A percentile compares a stretch with the other conserved stretches of the same genome.
Evolutionary conservation across 2,888 invertebrate genomes (phyloP).

Genomic region (Polymixis lichenea): DNA sequence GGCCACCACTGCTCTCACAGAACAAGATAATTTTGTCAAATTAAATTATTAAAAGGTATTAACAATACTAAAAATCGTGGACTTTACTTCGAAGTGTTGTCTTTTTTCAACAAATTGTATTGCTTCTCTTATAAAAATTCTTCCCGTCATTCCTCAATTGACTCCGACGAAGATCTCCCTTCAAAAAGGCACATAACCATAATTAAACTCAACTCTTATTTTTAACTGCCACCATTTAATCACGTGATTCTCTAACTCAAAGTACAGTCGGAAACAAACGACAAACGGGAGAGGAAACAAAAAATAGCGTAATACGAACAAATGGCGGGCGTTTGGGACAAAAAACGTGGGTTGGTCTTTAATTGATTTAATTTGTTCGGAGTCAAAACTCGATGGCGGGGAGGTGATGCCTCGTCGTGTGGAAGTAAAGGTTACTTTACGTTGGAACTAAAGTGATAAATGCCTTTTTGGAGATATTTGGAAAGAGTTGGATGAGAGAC

Average conservation of each 20-base stretch:
- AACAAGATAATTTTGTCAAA: too few species aligned
- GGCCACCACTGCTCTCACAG: too few species aligned
- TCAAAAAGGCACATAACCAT: conserved; percentile 12
- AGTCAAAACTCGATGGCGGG: conserved; percentile 82
- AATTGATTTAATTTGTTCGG: conserved; percentile 89
- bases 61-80: neutral
- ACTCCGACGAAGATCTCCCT: neutral
- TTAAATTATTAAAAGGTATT: too few species aligned
- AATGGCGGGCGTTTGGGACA: conserved; percentile 81
- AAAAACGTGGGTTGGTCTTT: conserved; percentile 82
- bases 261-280: conserved; percentile 58
- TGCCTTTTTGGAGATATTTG: neutral
- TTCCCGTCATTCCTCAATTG: neutral
- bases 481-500: too few species aligned
- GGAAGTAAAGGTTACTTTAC: conserved; percentile 43
- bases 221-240: conserved; percentile 51
- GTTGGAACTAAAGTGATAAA: neutral
- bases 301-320: conserved; percentile 83
- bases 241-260: conserved; percentile 38
- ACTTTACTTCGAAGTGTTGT: neutral
- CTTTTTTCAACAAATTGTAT: neutral
- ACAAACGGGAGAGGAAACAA: conserved; percentile 73
- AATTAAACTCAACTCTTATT: conserved; percentile 52
- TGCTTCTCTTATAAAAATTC: neutral
- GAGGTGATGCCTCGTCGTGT: conserved; percentile 72